Conservation (phyloP, 2,113 vertebrate species). For the Aphyosemion australe region DNA sequence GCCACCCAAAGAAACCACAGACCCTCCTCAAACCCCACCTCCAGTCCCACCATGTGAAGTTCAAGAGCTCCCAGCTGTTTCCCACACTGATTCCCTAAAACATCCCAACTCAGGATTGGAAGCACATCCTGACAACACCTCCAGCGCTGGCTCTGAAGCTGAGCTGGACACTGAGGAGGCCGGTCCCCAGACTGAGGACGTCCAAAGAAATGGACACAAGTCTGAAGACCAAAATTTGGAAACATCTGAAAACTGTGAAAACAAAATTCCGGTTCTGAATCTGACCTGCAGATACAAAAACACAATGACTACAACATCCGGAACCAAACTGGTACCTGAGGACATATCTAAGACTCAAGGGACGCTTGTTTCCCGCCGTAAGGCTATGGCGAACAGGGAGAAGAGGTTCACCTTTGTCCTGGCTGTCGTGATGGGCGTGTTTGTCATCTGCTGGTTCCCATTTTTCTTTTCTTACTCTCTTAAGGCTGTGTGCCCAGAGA, state of each 20-base stretch:
- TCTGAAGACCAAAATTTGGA: not conserved
- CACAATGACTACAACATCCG: constrained; percentile 71
- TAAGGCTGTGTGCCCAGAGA: constrained; percentile 80
- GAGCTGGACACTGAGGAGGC: constrained; percentile 29
- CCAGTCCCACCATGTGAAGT: no score
- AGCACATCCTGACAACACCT: constrained; percentile 32
- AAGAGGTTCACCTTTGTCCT: constrained; percentile 90
- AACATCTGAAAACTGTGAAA: constrained; percentile 7
- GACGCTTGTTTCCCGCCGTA: constrained; percentile 74
- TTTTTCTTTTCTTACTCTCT: constrained; percentile 92
- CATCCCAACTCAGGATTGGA: not conserved
- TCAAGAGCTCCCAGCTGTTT: constrained; percentile 4
- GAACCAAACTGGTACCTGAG: constrained; percentile 65
- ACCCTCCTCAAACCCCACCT: not conserved
- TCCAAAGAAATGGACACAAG: not conserved
- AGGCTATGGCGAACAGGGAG: constrained; percentile 83
- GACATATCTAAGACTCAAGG: constrained; percentile 44
- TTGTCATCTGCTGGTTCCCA: constrained; percentile 92
- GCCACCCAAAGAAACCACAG: not conserved
- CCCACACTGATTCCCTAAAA: not conserved
- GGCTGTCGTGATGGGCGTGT: constrained; percentile 90
- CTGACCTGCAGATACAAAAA: constrained; percentile 51
- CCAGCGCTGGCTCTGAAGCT: constrained; percentile 58
- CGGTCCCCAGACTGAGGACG: not conserved
- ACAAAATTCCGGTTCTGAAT: constrained; percentile 39